Conservation (phyloP, 2,888 invertebrate genomes). For the Eueremaeus valkanovi region DNA sequence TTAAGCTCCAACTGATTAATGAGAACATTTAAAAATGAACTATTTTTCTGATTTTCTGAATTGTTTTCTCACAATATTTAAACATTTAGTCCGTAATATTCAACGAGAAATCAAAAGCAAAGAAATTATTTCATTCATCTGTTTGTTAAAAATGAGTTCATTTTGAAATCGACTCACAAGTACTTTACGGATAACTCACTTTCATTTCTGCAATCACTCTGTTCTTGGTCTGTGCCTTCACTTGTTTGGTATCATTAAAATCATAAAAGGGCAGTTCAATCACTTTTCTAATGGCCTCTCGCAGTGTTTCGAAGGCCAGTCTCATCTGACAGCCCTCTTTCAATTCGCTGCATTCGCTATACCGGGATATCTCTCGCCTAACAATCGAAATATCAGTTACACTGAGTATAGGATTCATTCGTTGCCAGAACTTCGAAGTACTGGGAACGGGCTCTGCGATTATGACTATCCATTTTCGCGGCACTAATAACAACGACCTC, state of each 20-base stretch:
- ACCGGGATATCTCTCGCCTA: conserved; percentile 1
- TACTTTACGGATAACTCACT: not conserved
- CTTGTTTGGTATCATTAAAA: conserved; percentile 17
- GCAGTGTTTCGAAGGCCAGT: conserved; percentile 31
- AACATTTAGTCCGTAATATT: too few relatives aligned
- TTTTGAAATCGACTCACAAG: too few relatives aligned
- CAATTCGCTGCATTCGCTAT: conserved; percentile 36
- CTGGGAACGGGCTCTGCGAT: conserved; percentile 5
- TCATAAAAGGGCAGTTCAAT: conserved; percentile 26
- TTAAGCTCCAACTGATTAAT: not conserved
- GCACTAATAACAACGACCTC: conserved; percentile 23
- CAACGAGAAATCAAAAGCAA: too few relatives aligned
- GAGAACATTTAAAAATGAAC: too few relatives aligned
- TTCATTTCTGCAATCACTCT: conserved; percentile 40
- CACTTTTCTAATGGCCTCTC: conserved; percentile 33
- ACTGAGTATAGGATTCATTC: conserved; percentile 33
- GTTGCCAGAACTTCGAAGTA: conserved; percentile 17
- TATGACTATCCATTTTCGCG: conserved; percentile 39
- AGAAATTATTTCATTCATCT: too few relatives aligned
- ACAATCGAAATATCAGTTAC: conserved; percentile 31
- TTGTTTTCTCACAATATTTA: too few relatives aligned
- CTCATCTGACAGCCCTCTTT: conserved; percentile 40
- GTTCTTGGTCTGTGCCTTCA: conserved; percentile 38
- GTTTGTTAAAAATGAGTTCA: too few relatives aligned
- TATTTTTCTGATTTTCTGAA: too few relatives aligned